Base-by-base conservation (phyloP, 2,797 vertebrate genomes). In the Clangula hyemalis region DNA sequence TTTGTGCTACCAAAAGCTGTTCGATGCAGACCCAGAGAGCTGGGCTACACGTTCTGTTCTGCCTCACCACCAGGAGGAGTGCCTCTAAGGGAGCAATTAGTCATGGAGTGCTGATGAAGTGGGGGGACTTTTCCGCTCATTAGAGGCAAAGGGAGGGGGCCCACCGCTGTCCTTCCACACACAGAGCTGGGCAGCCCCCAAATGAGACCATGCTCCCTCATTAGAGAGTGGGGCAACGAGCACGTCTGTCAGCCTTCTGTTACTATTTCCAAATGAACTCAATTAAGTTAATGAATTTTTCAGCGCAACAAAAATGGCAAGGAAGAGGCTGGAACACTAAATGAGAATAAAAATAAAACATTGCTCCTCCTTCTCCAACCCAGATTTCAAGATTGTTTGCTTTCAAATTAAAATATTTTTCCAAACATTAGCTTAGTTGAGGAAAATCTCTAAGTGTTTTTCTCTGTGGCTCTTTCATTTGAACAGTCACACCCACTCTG, bases 251-350 rank as follows among this genome's bases (percentile, higher is more conserved):
- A 92, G 94, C 93, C 91, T 93, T 89, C 92, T 96, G 90, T 93
- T 94, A 53, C 78, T 95, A 89, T 87, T 95, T 96, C 80, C 64
- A 96, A 96, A 91, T 51, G 65, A 93, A 90, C 75, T 89, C 86
- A 92, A 95, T 94, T 95, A 95, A 93, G 78, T 95, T 77, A 91
- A 94, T 91, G 85, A 87, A 27, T 85, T 94, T 95, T 95, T 92
- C 84, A 81, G 38, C 8, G 22, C 43, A 91, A 89, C n/a, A 72
- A 80, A 94, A 95, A 85, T 49, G 21, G 24, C 66, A 79, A 84
- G 43, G 51, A 85, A 85, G 47, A 93, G 62, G 61, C 60, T 51
- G 28, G 71, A 87, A 70, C 36, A 28, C 32, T 81, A 94, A 65
- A 92, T n/a, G 20, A 75, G 47, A 89, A 72, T 30, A 82, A 92